phyloP scores from a whole-genome alignment of 2,797 vertebrate genomes.

The Phaenicophaeus curvirostris region DNA sequence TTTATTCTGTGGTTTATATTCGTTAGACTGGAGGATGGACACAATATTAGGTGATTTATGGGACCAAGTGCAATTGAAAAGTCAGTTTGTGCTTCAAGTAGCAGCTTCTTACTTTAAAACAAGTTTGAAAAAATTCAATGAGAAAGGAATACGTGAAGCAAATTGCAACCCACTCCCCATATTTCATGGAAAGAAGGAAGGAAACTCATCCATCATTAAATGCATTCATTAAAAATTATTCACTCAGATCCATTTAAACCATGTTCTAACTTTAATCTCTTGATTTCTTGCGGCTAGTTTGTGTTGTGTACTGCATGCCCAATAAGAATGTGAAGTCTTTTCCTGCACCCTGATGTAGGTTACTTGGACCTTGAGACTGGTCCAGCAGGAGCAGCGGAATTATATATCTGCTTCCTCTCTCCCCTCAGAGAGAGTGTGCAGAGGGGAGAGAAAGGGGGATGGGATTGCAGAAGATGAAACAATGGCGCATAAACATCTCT shows the following conservation, averaged over 20 bases:
- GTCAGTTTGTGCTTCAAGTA: slow-evolving; percentile 7
- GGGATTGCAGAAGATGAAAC: not conserved
- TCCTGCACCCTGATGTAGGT: not conserved
- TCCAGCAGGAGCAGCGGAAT: not conserved
- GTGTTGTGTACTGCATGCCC: slow-evolving; percentile 5
- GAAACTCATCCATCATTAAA: slow-evolving; percentile 57
- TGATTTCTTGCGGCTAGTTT: slow-evolving; percentile 36
- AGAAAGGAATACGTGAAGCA: not conserved
- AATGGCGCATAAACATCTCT: not conserved
- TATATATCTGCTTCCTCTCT: not conserved
- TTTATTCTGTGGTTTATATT: slow-evolving; percentile 22
- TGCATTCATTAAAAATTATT: slow-evolving; percentile 53
- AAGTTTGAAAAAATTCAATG: not conserved
- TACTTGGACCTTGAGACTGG: not conserved
- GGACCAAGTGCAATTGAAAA: not conserved
- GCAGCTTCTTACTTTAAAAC: not conserved
- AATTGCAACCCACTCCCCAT: not conserved
- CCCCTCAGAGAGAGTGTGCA: not conserved
- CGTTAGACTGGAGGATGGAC: slow-evolving; percentile 17
- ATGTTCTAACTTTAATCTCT: slow-evolving; percentile 43
- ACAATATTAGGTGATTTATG: slow-evolving; percentile 30
- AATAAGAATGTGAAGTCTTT: not conserved
- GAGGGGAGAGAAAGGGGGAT: not conserved
- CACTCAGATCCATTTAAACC: slow-evolving; percentile 29
- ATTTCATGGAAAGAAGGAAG: slow-evolving; percentile 10